Evolutionary conservation across 2,797 vertebrate species (phyloP), one percentile per base, ranked within the genome.

Genomic region (Manis crassicaudata): DNA sequence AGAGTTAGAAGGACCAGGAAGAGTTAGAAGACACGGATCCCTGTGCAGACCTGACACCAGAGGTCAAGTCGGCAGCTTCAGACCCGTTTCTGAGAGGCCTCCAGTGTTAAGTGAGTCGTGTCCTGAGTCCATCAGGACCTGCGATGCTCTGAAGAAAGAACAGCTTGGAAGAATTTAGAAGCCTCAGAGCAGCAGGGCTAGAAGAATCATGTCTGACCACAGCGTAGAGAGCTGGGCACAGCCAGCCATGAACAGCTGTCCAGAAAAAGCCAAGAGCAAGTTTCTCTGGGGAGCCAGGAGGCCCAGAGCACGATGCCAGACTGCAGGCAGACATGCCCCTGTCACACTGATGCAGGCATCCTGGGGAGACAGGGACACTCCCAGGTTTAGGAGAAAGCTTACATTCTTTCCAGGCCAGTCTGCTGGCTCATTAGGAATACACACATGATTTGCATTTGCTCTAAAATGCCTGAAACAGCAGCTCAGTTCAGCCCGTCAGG

Each of bases 271-370:
- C 87, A 35, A 32, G 16, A 83, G 90, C 29, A 43, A 82, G 70
- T 92, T 86, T 88, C 96, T 82, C 79, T 25, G 40, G 70, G 76
- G 62, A 95, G 50, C 27, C n/a, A 29, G 73, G 14, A 35, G 46
- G 1, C 3, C 43, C 17, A 43, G 77, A 54, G 86, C 9, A 0
- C 0, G 1, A 63, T 18, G 82, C 80, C 92, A 62, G 89, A 21
- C 32, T 65, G 54, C 54, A 92, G 94, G 79, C 88, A 68, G 93
- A 75, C 85, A 70, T 46, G 32, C 88, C 84, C 83, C 67, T 76
- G 79, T 92, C 90, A n/a, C 0, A 27, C 90, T 92, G 95, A 94
- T 92, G 88, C 96, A 96, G 96, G 88, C 95, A 73, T 90, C 91
- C 94, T 76, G 92, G 86, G 79, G 83, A 96, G 82, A 84, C 32